Evolutionary conservation across 1,140 invertebrate species (phyloP).

Genomic region (Drosophila burlai): DNA sequence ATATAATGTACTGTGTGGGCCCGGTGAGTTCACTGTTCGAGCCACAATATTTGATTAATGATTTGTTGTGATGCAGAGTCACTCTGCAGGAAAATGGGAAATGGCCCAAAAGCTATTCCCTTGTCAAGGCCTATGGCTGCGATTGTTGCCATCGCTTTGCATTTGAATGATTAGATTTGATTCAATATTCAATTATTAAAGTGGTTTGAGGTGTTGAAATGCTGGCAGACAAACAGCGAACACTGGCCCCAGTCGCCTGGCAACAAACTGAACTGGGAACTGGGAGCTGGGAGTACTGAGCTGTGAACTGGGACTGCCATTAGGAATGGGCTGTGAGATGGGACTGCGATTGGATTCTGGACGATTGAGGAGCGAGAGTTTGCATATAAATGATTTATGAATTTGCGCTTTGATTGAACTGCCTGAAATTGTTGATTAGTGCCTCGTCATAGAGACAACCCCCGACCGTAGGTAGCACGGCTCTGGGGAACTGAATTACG

Average conservation of each 20-base stretch:
- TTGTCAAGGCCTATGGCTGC: constrained; percentile 35
- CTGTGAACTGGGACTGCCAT: constrained; percentile 9
- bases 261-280: constrained; percentile 16
- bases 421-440: constrained; percentile 80
- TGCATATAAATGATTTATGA: constrained; percentile 83
- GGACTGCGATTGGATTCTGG: constrained; percentile 15
- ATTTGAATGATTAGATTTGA: constrained; percentile 84
- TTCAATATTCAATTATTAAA: constrained; percentile 83
- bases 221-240: constrained; percentile 57
- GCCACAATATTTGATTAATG: constrained; percentile 78
- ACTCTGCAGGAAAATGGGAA: constrained; percentile 12
- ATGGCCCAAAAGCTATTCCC: constrained; percentile 50
- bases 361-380: constrained; percentile 42
- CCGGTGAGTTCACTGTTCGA: constrained; percentile 41
- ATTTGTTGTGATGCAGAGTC: constrained; percentile 53
- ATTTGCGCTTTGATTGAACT: constrained; percentile 79
- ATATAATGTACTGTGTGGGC: constrained; percentile 46
- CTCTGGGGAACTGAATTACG: constrained; percentile 71
- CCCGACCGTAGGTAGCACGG: constrained; percentile 25
- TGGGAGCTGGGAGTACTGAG: constrained; percentile 1
- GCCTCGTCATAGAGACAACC: constrained; percentile 65
- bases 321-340: constrained; percentile 6
- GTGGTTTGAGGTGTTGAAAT: constrained; percentile 82
- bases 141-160: constrained; percentile 63
- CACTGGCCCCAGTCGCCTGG: constrained; percentile 11